Conservation (phyloP, 2,888 invertebrate species). For the Tachystola acroxantha region DNA sequence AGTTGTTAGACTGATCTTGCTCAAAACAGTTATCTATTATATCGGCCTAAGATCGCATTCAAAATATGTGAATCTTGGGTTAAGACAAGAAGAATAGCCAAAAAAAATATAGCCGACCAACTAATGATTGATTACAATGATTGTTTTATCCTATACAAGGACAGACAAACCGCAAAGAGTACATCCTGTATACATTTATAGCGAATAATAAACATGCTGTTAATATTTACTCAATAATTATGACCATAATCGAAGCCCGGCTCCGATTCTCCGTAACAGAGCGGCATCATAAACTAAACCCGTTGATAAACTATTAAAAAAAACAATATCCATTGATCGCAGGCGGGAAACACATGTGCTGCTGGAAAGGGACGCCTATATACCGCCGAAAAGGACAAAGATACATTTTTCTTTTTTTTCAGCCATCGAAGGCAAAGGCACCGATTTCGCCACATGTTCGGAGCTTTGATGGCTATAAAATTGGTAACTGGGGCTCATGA, state of each 20-base stretch:
- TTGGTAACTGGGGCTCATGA: conserved; percentile 25
- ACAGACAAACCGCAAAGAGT: no score
- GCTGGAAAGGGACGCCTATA: conserved; percentile 33
- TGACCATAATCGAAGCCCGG: neutral
- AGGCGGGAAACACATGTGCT: conserved; percentile 58
- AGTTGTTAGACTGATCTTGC: no score
- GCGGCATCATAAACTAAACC: conserved; percentile 15
- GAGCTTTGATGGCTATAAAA: conserved; percentile 38
- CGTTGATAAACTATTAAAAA: conserved; percentile 35
- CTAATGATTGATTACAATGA: no score
- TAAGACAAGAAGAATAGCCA: no score
- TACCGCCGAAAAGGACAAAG: conserved; percentile 29
- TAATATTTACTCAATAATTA: conserved; percentile 7
- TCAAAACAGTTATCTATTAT: no score
- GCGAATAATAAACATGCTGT: no score
- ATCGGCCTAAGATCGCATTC: no score
- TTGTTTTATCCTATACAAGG: no score
- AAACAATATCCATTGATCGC: conserved; percentile 57
- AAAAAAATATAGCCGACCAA: no score
- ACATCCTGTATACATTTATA: no score
- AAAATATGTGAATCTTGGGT: no score
- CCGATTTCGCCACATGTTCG: conserved; percentile 61
- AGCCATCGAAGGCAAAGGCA: conserved; percentile 40
- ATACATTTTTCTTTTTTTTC: conserved; percentile 34
- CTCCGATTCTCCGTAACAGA: conserved; percentile 2